phyloP scores from a whole-genome alignment of 92 coral and sea anemone species.

The Parazoanthus atlanticus region DNA sequence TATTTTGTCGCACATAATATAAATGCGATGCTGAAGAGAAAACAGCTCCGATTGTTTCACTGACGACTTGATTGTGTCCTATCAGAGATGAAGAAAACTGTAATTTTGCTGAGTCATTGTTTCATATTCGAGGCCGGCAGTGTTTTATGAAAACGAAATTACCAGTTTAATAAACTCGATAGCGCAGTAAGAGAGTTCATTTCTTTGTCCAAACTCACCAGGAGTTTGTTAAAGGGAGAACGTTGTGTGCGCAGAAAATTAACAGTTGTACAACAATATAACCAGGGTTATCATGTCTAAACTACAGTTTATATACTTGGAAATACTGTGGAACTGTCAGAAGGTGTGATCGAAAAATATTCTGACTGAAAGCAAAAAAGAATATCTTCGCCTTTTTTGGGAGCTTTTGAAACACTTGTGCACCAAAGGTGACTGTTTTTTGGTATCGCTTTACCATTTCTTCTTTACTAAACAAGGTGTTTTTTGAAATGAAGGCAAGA shows the following conservation, averaged over 20 bases:
- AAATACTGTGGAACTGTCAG: slow-evolving; percentile 8
- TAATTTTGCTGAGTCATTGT: neutral
- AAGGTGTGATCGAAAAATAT: neutral
- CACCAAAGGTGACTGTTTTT: neutral
- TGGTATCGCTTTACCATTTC: neutral
- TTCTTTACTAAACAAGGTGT: neutral
- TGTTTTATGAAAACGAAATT: neutral
- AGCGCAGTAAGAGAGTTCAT: neutral
- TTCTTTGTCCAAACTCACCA: slow-evolving; percentile 6
- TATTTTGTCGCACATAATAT: neutral
- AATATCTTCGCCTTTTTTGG: neutral
- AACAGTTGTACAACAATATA: neutral
- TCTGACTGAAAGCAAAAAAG: neutral
- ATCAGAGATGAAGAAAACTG: neutral
- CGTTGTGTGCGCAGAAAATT: neutral
- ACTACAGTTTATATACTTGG: neutral
- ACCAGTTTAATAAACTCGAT: slow-evolving; percentile 19
- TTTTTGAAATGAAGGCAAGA: neutral
- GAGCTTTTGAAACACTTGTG: neutral
- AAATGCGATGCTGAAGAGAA: neutral
- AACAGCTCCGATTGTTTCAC: neutral
- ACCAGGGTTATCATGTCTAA: slow-evolving; percentile 2
- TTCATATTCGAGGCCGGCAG: neutral
- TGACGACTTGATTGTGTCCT: neutral
- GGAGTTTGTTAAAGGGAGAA: slow-evolving; percentile 6